Evolutionary conservation across 2,888 invertebrate genomes (phyloP).

Genomic region (Trichopria drosophilae): DNA sequence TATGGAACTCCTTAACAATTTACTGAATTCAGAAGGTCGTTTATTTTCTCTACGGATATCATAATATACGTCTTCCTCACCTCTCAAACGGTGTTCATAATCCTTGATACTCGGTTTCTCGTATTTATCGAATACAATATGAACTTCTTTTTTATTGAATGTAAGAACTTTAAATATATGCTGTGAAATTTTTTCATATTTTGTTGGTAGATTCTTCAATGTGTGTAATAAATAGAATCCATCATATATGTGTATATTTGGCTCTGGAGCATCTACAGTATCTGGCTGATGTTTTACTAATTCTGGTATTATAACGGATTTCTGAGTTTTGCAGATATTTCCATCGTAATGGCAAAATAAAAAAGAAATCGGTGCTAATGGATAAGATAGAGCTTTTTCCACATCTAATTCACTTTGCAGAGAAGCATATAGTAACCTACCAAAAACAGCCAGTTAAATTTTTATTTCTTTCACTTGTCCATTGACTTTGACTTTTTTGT

Average conservation of each 20-base stretch:
- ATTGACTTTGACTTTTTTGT: conserved; percentile 39
- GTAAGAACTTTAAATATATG: conserved; percentile 34
- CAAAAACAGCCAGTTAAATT: conserved; percentile 39
- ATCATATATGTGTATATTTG: conserved; percentile 39
- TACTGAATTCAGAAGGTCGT: conserved; percentile 40
- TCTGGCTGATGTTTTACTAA: conserved; percentile 34
- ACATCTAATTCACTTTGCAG: conserved; percentile 38
- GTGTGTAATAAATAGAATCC: conserved; percentile 42
- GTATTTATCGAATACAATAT: conserved; percentile 45
- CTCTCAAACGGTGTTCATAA: conserved; percentile 37
- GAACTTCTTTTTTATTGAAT: conserved; percentile 39
- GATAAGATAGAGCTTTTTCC: conserved; percentile 40
- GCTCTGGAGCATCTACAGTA: conserved; percentile 32
- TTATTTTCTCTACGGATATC: conserved; percentile 39
- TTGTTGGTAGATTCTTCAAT: conserved; percentile 35
- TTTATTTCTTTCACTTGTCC: conserved; percentile 39
- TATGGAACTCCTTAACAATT: conserved; percentile 40
- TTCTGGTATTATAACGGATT: conserved; percentile 36
- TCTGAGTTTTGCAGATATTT: conserved; percentile 39
- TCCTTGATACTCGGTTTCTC: conserved; percentile 41
- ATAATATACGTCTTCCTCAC: conserved; percentile 38
- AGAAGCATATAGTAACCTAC: conserved; percentile 34
- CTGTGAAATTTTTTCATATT: conserved; percentile 35
- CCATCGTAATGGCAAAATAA: conserved; percentile 42
- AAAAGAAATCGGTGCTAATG: conserved; percentile 39